Conservation (phyloP, 2,797 vertebrate genomes). For the Phrynocephalus forsythii region DNA sequence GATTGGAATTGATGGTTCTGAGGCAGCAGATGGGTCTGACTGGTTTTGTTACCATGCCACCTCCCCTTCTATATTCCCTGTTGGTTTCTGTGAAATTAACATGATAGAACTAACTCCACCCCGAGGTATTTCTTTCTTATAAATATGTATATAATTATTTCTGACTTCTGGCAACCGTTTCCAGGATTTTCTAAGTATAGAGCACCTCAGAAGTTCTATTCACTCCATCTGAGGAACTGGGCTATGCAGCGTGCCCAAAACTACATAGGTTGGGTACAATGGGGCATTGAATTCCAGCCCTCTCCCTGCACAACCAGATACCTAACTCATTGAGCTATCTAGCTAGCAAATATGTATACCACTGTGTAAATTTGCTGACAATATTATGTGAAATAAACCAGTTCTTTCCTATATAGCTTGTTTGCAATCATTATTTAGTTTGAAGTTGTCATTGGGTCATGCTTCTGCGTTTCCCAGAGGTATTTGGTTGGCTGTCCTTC, state of each 20-base stretch:
- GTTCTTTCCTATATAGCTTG: conserved; percentile 50
- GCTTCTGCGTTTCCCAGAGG: neutral
- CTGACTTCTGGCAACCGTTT: too few species aligned
- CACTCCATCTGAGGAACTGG: too few species aligned
- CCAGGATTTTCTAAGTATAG: too few species aligned
- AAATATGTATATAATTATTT: neutral
- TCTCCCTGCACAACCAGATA: too few species aligned
- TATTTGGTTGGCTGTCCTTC: neutral
- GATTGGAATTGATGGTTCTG: conserved; percentile 98
- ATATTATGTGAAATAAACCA: conserved; percentile 60
- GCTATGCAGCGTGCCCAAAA: too few species aligned
- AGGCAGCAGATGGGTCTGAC: conserved; percentile 97
- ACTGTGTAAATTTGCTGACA: conserved; percentile 52
- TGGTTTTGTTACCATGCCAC: conserved; percentile 99
- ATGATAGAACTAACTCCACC: conserved; percentile 97
- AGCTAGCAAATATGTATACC: neutral
- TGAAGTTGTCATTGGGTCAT: neutral
- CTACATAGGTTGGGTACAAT: too few species aligned
- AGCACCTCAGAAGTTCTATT: too few species aligned
- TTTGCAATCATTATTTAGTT: conserved; percentile 2
- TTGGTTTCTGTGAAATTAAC: conserved; percentile 99
- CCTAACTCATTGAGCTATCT: too few species aligned
- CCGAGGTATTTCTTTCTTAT: conserved; percentile 84
- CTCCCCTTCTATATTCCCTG: conserved; percentile 97
- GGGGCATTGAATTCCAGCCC: too few species aligned